Conservation (phyloP, 2,888 invertebrate genomes). For the Coecobrya sp. region DNA sequence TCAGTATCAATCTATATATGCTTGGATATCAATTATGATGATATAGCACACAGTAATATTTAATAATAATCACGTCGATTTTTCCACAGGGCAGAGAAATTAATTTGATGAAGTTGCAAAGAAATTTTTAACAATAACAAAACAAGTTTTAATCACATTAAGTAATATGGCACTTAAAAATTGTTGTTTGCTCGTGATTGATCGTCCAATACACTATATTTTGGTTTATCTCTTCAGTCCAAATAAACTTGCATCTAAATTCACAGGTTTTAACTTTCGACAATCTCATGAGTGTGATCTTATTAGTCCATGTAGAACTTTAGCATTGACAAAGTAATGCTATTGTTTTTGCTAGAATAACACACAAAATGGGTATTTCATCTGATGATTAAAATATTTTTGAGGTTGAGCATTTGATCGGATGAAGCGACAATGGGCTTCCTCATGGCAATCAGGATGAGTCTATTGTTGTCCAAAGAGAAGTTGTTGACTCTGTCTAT, state of each 20-base stretch:
- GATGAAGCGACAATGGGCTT: constrained; percentile 49
- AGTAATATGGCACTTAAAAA: constrained; percentile 51
- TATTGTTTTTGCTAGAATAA: background rate
- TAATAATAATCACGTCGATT: background rate
- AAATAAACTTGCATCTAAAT: background rate
- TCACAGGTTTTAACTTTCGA: constrained; percentile 1
- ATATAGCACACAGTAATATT: too few relatives aligned
- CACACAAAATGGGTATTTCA: constrained; percentile 25
- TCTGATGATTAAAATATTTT: constrained; percentile 73
- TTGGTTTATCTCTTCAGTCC: background rate
- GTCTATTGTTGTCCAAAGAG: constrained; percentile 63
- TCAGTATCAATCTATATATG: too few relatives aligned
- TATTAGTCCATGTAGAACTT: background rate
- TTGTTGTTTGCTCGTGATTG: background rate
- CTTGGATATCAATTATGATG: background rate
- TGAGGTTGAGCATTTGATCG: constrained; percentile 69
- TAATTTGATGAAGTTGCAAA: background rate
- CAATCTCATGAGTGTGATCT: background rate
- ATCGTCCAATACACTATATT: background rate
- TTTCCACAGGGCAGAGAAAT: background rate
- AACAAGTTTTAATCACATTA: constrained; percentile 22
- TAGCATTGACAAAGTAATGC: background rate
- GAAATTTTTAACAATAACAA: constrained; percentile 48
- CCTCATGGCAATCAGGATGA: constrained; percentile 75
- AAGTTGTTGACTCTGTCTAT: constrained; percentile 71